Evolutionary conservation across 2,888 invertebrate genomes (phyloP).

Genomic region (Nomada fabriciana): DNA sequence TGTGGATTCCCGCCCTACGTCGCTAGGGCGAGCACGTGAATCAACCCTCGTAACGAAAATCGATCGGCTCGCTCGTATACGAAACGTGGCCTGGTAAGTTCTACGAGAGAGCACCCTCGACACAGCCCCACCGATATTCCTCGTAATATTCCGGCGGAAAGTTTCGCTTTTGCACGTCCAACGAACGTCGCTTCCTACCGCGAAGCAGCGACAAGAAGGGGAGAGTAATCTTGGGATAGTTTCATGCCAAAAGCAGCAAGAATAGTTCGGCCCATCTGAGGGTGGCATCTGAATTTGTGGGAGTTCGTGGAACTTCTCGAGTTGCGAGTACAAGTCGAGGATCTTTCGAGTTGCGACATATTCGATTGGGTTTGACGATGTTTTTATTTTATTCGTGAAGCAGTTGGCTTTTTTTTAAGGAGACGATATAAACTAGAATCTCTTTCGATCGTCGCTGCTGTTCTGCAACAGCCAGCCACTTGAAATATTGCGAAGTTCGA

Average conservation of each 20-base stretch:
- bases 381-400: neutral
- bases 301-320: slow-evolving; percentile 20
- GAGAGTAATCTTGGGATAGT: slow-evolving; percentile 58
- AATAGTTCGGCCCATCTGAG: slow-evolving; percentile 5
- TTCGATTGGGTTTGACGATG: neutral
- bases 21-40: slow-evolving; percentile 68
- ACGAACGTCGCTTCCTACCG: slow-evolving; percentile 10
- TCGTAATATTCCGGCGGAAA: slow-evolving; percentile 44
- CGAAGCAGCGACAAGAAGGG: slow-evolving; percentile 30
- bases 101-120: slow-evolving; percentile 23
- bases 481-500: too few relatives aligned
- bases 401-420: neutral
- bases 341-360: slow-evolving; percentile 7
- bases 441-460: too few relatives aligned
- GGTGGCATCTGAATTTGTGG: slow-evolving; percentile 40
- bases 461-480: too few relatives aligned
- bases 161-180: slow-evolving; percentile 6
- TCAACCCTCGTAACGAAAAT: slow-evolving; percentile 65
- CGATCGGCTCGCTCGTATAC: slow-evolving; percentile 58
- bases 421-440: neutral
- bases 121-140: slow-evolving; percentile 13
- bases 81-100: slow-evolving; percentile 68
- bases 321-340: slow-evolving; percentile 23
- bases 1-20: slow-evolving; percentile 67
- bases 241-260: slow-evolving; percentile 23